Conservation (phyloP, 1,140 invertebrate species). For the Chironomus striatipennis region DNA sequence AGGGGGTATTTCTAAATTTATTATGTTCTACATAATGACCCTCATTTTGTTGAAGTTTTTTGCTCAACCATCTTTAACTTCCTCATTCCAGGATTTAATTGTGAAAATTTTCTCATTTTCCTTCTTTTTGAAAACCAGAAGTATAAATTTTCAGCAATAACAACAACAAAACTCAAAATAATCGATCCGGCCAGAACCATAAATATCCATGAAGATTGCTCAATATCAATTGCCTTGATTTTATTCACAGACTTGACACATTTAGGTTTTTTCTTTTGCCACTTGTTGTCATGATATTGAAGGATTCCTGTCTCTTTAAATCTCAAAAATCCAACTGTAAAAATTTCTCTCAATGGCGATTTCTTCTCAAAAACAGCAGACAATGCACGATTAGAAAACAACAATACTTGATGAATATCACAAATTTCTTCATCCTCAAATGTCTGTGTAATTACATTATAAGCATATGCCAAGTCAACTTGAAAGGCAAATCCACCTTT, state of each 20-base stretch:
- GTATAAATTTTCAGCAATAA: constrained; percentile 31
- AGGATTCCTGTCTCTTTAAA: constrained; percentile 30
- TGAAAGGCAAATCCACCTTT: constrained; percentile 35
- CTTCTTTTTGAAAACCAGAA: constrained; percentile 25
- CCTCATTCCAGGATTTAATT: too few relatives aligned
- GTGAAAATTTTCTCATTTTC: neutral
- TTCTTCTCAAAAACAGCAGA: constrained; percentile 28
- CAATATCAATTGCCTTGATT: constrained; percentile 32
- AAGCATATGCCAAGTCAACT: constrained; percentile 32
- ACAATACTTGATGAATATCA: constrained; percentile 34
- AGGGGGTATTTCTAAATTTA: too few relatives aligned
- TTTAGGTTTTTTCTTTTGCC: constrained; percentile 29
- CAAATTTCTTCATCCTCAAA: constrained; percentile 32
- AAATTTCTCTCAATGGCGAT: constrained; percentile 33
- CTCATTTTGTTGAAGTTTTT: too few relatives aligned
- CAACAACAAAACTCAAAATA: constrained; percentile 29
- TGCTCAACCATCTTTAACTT: too few relatives aligned
- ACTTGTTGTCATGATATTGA: constrained; percentile 32
- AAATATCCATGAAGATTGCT: constrained; percentile 34
- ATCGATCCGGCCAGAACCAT: constrained; percentile 30
- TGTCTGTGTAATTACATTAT: constrained; percentile 28
- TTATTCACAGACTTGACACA: constrained; percentile 27
- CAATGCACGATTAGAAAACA: constrained; percentile 27
- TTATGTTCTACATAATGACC: too few relatives aligned
- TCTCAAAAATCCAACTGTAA: constrained; percentile 29